Conservation (phyloP, 2,888 invertebrate species). For the Cetonia aurata region DNA sequence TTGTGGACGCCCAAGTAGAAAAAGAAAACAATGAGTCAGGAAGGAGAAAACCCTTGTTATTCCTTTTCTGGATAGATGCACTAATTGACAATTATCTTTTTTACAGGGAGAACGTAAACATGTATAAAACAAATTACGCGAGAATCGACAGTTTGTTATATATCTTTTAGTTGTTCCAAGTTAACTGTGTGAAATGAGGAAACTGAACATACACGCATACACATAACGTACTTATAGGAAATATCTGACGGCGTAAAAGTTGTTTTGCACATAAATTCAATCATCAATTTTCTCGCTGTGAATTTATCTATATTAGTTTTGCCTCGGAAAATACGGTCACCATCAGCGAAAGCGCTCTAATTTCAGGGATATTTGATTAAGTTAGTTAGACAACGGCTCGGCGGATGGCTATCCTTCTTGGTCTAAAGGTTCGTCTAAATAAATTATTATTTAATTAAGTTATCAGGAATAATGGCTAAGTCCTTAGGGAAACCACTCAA, state of each 20-base stretch:
- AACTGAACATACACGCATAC: too few species aligned
- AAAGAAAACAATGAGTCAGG: conserved; percentile 1
- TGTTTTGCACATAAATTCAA: too few species aligned
- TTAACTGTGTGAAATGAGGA: too few species aligned
- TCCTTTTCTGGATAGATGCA: conserved; percentile 30
- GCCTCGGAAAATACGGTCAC: too few species aligned
- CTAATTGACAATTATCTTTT: conserved; percentile 39
- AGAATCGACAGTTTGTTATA: conserved; percentile 27
- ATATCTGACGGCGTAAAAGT: too few species aligned
- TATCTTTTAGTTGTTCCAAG: conserved; percentile 11
- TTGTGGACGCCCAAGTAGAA: conserved; percentile 18
- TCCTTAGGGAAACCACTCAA: conserved; percentile 30
- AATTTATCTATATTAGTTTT: too few species aligned
- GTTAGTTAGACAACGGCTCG: conserved; percentile 1
- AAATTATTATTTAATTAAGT: conserved; percentile 39
- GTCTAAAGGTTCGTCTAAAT: conserved; percentile 33
- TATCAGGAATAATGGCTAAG: conserved; percentile 34
- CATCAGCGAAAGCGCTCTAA: conserved; percentile 2
- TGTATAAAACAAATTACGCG: conserved; percentile 47
- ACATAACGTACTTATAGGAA: too few species aligned
- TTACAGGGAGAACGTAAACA: conserved; percentile 37
- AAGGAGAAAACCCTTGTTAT: conserved; percentile 21
- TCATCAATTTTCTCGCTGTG: too few species aligned
- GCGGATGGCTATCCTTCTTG: conserved; percentile 11
- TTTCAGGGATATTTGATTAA: conserved; percentile 22